phyloP scores from a whole-genome alignment of 1,140 invertebrate species.

The Eurosta solidaginis region DNA sequence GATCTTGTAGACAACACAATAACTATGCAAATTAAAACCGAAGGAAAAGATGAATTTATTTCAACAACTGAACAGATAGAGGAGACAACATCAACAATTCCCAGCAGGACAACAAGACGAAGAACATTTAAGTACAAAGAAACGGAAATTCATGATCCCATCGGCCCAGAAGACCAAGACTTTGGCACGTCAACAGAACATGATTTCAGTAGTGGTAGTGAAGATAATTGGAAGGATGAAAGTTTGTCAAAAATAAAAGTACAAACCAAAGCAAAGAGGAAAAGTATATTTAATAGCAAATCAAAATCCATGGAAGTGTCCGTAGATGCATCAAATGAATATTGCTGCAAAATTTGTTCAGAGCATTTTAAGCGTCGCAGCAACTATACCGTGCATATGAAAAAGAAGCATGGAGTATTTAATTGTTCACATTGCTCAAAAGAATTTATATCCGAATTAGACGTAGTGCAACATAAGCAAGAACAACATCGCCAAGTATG shows the following conservation, averaged over 20 bases:
- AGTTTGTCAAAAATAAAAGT: not conserved
- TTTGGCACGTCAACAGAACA: not conserved
- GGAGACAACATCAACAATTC: not conserved
- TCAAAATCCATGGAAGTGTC: not conserved
- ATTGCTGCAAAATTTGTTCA: not conserved
- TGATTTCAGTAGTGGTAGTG: not conserved
- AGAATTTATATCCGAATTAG: not conserved
- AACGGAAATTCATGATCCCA: not conserved
- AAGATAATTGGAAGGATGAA: not conserved
- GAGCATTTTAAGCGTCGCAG: not conserved
- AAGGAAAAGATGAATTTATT: not conserved
- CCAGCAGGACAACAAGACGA: too few relatives aligned
- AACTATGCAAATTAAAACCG: not conserved
- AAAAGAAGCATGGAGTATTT: not conserved
- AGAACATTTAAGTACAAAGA: conserved; percentile 33
- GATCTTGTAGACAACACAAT: not conserved
- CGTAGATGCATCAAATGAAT: not conserved
- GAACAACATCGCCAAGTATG: conserved; percentile 34
- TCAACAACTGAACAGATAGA: not conserved
- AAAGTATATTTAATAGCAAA: too few relatives aligned
- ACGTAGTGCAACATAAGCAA: not conserved
- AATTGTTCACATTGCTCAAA: not conserved
- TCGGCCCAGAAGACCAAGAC: not conserved
- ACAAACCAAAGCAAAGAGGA: not conserved
- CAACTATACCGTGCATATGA: not conserved